Conservation (phyloP, 2,888 invertebrate species). For the Incurvaria masculella region DNA sequence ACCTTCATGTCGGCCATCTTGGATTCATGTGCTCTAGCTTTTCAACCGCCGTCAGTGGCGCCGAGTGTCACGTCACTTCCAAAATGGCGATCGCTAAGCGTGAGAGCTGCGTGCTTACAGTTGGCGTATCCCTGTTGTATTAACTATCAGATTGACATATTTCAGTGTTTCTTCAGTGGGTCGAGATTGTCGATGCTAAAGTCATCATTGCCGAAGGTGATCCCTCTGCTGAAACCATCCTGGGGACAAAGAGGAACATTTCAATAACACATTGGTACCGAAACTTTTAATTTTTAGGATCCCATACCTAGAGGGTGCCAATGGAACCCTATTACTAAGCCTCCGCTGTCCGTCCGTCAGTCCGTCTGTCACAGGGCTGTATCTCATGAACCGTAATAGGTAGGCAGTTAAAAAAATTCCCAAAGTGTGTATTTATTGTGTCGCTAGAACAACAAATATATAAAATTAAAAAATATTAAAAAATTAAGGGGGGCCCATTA, state of each 20-base stretch:
- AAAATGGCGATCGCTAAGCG: background rate
- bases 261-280: slow-evolving; percentile 29
- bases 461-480: slow-evolving; percentile 14
- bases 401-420: slow-evolving; percentile 4
- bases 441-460: too few species aligned
- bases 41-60: slow-evolving; percentile 8
- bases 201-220: slow-evolving; percentile 88
- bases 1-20: background rate
- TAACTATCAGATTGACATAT: slow-evolving; percentile 14
- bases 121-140: background rate
- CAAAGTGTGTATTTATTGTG: too few species aligned
- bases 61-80: background rate
- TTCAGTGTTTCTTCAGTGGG: slow-evolving; percentile 76
- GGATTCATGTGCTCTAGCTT: background rate
- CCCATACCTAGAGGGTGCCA: too few species aligned
- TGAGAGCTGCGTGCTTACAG: background rate
- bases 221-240: slow-evolving; percentile 87
- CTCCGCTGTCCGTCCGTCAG: too few species aligned
- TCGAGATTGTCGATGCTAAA: slow-evolving; percentile 93
- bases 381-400: too few species aligned
- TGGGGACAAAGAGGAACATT: slow-evolving; percentile 40
- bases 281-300: slow-evolving; percentile 32
- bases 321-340: too few species aligned
- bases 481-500: too few species aligned
- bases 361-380: too few species aligned